Percentiles rank a stretch among this genome's conserved stretches.
Conservation (phyloP, 2,888 invertebrate genomes). For the Sturmia bella region DNA sequence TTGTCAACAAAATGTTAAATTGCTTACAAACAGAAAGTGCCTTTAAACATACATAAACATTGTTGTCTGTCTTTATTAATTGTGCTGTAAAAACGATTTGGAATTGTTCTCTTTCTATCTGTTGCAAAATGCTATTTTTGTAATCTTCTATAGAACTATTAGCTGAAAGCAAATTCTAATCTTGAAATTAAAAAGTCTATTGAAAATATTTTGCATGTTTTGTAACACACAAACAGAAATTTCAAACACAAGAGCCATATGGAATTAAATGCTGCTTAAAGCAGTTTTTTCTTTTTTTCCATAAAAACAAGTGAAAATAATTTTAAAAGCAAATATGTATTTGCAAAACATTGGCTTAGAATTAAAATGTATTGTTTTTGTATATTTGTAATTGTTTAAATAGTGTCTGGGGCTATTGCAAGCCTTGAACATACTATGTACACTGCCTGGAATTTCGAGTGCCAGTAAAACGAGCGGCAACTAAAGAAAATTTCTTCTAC, state of each 20-base stretch:
- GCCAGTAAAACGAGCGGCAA: too few species aligned
- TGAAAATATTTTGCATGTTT: conserved; percentile 21
- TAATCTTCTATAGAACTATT: conserved; percentile 28
- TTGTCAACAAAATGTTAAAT: conserved; percentile 20
- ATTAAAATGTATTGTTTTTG: too few species aligned
- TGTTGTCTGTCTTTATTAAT: conserved; percentile 48
- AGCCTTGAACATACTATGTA: too few species aligned
- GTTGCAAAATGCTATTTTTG: conserved; percentile 4
- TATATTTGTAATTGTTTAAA: too few species aligned
- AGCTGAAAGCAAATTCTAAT: conserved; percentile 46
- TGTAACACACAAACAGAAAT: neutral
- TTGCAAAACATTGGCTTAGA: neutral
- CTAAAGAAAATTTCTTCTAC: too few species aligned
- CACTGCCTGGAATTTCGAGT: too few species aligned
- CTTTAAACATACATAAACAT: neutral
- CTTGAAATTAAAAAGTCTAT: conserved; percentile 27
- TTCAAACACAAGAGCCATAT: neutral
- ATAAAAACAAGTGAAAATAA: neutral
- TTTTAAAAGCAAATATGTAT: conserved; percentile 27
- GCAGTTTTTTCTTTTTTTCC: conserved; percentile 12
- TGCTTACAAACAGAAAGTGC: too few species aligned
- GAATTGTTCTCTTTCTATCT: conserved; percentile 26
- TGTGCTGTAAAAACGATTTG: conserved; percentile 43
- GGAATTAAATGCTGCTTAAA: neutral
- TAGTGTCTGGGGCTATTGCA: too few species aligned